Conservation (phyloP, 2,888 invertebrate species). For the Xanthorhoe spadicearia region DNA sequence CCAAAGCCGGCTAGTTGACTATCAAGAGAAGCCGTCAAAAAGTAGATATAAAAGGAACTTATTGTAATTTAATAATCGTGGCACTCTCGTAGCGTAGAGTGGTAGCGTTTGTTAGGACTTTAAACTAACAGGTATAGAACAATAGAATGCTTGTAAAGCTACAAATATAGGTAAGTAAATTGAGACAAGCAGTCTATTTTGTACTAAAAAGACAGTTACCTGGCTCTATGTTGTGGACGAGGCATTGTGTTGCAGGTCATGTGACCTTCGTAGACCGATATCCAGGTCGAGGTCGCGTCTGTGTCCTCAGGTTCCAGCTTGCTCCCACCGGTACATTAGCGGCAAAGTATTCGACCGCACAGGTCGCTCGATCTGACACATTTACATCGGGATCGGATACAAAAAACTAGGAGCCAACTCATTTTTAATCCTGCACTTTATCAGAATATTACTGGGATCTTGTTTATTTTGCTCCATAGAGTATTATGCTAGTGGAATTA, state of each 20-base stretch:
- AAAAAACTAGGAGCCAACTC: background rate
- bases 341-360: slow-evolving; percentile 45
- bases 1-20: no score
- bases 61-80: background rate
- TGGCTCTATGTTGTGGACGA: slow-evolving; percentile 38
- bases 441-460: slow-evolving; percentile 14
- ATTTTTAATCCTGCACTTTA: background rate
- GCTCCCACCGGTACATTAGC: slow-evolving; percentile 51
- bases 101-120: background rate
- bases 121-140: background rate
- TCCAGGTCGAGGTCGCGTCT: slow-evolving; percentile 67
- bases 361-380: slow-evolving; percentile 19
- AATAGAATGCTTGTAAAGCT: background rate
- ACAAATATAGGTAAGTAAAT: slow-evolving; percentile 1
- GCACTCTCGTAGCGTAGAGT: slow-evolving; percentile 4
- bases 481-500: background rate
- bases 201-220: slow-evolving; percentile 23
- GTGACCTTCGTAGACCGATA: slow-evolving; percentile 61
- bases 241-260: slow-evolving; percentile 52
- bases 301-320: slow-evolving; percentile 47
- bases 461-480: background rate
- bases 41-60: background rate
- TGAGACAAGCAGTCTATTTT: slow-evolving; percentile 10
- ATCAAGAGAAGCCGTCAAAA: background rate
- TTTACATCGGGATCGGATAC: slow-evolving; percentile 1